Percentiles rank a stretch among this genome's conserved stretches.
Evolutionary conservation across 1,140 invertebrate species (phyloP).

Genomic region (Campoletis sonorensis): DNA sequence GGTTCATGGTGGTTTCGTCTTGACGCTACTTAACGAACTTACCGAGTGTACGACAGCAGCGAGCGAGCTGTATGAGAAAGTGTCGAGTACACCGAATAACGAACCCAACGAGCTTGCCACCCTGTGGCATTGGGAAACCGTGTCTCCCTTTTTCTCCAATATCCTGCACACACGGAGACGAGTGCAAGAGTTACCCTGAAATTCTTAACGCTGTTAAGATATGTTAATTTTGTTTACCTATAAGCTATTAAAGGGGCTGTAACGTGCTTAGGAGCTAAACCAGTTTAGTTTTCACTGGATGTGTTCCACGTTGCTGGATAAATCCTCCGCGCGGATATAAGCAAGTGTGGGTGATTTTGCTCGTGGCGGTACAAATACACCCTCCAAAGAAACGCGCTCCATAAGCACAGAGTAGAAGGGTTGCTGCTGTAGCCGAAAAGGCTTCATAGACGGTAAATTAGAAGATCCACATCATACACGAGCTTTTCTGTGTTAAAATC

Average conservation of each 20-base stretch:
- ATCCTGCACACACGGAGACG: neutral
- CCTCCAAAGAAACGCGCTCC: neutral
- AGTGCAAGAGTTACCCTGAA: constrained; percentile 58
- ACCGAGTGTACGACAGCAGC: constrained; percentile 29
- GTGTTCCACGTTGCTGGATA: constrained; percentile 64
- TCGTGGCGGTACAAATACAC: constrained; percentile 39
- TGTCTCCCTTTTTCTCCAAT: constrained; percentile 35
- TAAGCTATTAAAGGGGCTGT: constrained; percentile 77
- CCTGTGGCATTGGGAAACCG: constrained; percentile 35
- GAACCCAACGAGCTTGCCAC: constrained; percentile 19
- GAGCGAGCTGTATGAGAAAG: constrained; percentile 10
- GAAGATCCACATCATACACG: neutral
- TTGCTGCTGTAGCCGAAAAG: constrained; percentile 19
- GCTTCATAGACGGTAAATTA: neutral
- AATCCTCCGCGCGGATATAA: constrained; percentile 65
- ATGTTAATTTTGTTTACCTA: constrained; percentile 78
- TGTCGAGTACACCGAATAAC: neutral
- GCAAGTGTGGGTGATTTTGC: neutral
- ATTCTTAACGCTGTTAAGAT: constrained; percentile 78
- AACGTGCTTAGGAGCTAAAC: constrained; percentile 76
- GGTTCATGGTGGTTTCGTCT: constrained; percentile 54
- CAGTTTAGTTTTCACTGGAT: constrained; percentile 75
- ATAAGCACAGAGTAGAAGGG: constrained; percentile 31
- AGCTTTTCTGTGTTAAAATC: neutral
- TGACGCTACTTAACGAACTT: constrained; percentile 58